Percentiles rank a stretch among this genome's conserved stretches.
Conservation (phyloP, 1,140 invertebrate genomes). For the Zaprionus inermis region DNA sequence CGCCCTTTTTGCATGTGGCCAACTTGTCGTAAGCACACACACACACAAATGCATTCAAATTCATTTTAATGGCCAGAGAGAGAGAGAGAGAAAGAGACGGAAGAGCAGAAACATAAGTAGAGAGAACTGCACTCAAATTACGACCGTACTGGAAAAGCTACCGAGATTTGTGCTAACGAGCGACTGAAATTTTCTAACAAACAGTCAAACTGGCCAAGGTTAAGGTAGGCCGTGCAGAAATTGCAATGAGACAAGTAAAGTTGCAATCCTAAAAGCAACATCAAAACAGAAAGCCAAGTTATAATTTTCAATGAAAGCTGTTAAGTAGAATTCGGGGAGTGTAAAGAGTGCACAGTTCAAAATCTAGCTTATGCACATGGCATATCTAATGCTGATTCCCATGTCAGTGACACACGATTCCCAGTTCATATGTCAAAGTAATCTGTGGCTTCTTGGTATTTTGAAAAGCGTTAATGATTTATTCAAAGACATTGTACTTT, state of each 20-base stretch:
- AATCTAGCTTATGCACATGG: background rate
- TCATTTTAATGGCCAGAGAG: slow-evolving; percentile 61
- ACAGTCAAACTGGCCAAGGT: slow-evolving; percentile 32
- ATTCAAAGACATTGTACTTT: background rate
- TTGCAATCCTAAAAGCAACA: background rate
- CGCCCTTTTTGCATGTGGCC: slow-evolving; percentile 14
- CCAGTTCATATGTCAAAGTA: background rate
- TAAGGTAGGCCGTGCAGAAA: slow-evolving; percentile 27
- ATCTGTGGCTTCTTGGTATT: background rate
- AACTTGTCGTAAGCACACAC: slow-evolving; percentile 26
- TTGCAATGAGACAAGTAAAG: background rate
- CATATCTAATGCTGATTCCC: background rate
- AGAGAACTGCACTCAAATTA: slow-evolving; percentile 47
- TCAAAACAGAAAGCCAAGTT: slow-evolving; percentile 4
- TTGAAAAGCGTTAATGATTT: too few species aligned
- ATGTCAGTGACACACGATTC: background rate
- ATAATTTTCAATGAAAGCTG: background rate
- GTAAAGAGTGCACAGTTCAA: background rate
- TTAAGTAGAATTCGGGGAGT: background rate
- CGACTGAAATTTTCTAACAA: slow-evolving; percentile 18
- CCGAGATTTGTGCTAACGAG: slow-evolving; percentile 39
- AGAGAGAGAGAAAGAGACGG: background rate
- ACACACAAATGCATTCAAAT: slow-evolving; percentile 25
- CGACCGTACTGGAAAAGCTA: slow-evolving; percentile 8
- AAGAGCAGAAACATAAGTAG: background rate